A percentile compares a stretch with the other conserved stretches of the same genome.
These are phyloP conservation scores for Sialia sialis DNA, from an alignment of 2,113 vertebrate genomes.

Conservation along the genomic window DNA sequence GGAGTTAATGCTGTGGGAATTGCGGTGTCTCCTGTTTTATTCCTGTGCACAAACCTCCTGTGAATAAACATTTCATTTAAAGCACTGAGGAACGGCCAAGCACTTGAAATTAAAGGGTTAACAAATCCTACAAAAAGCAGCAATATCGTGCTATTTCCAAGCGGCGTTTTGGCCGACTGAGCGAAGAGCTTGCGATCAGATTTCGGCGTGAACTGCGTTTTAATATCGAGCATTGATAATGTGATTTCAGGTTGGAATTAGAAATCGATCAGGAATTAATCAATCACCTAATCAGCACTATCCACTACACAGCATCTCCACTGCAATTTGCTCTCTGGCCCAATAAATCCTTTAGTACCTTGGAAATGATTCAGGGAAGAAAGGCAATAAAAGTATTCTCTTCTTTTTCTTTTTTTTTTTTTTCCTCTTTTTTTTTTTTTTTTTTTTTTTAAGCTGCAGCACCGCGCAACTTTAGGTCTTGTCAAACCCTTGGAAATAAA, in stretches of 20 bases:
- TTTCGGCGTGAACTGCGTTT: not conserved
- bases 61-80: not conserved
- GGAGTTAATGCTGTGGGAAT: not conserved
- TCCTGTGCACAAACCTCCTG: not conserved
- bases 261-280: slow-evolving; percentile 57
- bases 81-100: not conserved
- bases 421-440: not conserved
- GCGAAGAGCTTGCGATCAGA: not conserved
- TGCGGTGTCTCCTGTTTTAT: not conserved
- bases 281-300: slow-evolving; percentile 31
- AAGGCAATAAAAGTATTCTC: slow-evolving; percentile 13
- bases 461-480: not conserved
- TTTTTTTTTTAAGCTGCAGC: not conserved
- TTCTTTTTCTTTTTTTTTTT: not conserved
- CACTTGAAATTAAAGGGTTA: slow-evolving; percentile 36
- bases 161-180: not conserved
- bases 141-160: not conserved
- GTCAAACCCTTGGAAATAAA: slow-evolving; percentile 38
- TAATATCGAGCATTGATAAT: slow-evolving; percentile 10
- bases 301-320: not conserved
- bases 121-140: not conserved
- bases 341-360: slow-evolving; percentile 30
- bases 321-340: slow-evolving; percentile 27
- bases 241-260: slow-evolving; percentile 29
- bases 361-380: slow-evolving; percentile 32